These are phyloP conservation scores for Heptranchias perlo DNA, from an alignment of 2,113 vertebrate species.

Conservation along the genomic window DNA sequence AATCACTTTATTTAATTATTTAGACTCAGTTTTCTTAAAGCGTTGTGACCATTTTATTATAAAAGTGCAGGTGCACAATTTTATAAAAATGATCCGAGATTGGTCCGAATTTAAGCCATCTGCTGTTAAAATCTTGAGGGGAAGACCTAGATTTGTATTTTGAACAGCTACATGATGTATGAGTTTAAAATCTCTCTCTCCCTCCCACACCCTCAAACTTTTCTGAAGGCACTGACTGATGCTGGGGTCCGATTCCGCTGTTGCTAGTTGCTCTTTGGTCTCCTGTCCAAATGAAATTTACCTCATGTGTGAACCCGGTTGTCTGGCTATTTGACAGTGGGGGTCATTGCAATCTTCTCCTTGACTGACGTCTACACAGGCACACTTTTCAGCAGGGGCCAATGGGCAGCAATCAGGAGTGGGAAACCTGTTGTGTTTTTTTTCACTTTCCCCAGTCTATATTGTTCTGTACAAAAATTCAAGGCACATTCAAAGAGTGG, in stretches of 20 bases:
- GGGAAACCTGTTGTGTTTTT: not conserved
- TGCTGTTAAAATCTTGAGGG: not conserved
- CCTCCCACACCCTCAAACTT: not conserved
- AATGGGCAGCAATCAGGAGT: not conserved
- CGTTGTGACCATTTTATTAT: not conserved
- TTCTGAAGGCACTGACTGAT: not conserved
- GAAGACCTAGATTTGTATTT: not conserved
- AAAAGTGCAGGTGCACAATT: no score
- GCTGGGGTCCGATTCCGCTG: not conserved
- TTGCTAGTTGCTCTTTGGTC: not conserved
- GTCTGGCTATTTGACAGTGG: not conserved
- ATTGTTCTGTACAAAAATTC: not conserved
- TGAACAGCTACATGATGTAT: no score
- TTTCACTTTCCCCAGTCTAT: not conserved
- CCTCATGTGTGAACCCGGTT: not conserved
- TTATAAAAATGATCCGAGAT: not conserved
- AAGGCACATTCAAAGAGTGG: not conserved
- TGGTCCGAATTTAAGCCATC: not conserved
- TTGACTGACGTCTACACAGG: not conserved
- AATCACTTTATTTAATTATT: conserved; percentile 15
- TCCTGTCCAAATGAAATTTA: not conserved
- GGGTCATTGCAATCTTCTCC: not conserved
- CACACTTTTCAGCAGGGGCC: not conserved
- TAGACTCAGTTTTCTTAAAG: not conserved
- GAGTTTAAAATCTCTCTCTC: not conserved